phyloP scores from a whole-genome alignment of 2,888 invertebrate genomes.

The Lutraria lutraria region DNA sequence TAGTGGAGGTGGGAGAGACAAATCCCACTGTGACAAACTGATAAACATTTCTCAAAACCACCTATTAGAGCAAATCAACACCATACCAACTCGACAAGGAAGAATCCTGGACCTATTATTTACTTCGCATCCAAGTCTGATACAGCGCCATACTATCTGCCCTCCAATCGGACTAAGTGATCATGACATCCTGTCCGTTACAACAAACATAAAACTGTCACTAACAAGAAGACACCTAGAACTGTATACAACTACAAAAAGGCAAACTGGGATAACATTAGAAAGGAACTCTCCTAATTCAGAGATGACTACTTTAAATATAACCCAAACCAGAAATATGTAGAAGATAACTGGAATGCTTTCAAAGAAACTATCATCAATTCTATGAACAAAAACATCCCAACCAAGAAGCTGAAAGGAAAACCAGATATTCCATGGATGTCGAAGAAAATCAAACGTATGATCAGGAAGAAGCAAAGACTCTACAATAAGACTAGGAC shows the following conservation, averaged over 20 bases:
- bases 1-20: background rate
- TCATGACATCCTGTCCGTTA: slow-evolving; percentile 36
- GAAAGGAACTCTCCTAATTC: background rate
- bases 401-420: background rate
- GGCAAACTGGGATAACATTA: slow-evolving; percentile 36
- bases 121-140: slow-evolving; percentile 24
- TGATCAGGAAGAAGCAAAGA: slow-evolving; percentile 27
- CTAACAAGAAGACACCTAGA: slow-evolving; percentile 11
- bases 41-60: slow-evolving; percentile 10
- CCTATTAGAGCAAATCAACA: slow-evolving; percentile 32
- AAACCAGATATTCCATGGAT: slow-evolving; percentile 17
- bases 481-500: slow-evolving; percentile 32
- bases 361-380: background rate
- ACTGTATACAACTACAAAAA: slow-evolving; percentile 42
- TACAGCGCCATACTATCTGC: slow-evolving; percentile 8
- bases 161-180: slow-evolving; percentile 44
- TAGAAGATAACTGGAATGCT: background rate
- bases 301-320: background rate
- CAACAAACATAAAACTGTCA: slow-evolving; percentile 8
- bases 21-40: slow-evolving; percentile 35
- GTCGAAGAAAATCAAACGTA: slow-evolving; percentile 13
- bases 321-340: background rate
- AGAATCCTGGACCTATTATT: slow-evolving; percentile 29
- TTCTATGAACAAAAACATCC: slow-evolving; percentile 7
- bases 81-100: slow-evolving; percentile 21